phyloP scores from a whole-genome alignment of 2,113 vertebrate species.

The Cyanoramphus novaezelandiae region DNA sequence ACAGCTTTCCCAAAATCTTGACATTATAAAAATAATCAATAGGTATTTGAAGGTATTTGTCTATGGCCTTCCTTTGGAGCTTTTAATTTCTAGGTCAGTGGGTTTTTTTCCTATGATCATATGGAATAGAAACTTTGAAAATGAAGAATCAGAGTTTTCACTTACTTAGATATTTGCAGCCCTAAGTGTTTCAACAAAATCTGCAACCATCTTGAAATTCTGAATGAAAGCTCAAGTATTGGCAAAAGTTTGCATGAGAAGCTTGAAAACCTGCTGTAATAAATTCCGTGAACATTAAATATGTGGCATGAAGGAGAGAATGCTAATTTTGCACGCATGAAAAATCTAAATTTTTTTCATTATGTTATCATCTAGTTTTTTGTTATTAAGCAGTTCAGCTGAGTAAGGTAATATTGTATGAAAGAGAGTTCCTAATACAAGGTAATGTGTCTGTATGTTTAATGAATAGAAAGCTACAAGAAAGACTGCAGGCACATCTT shows the following conservation, averaged over 20 bases:
- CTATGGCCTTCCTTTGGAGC: not conserved
- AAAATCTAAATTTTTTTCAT: not conserved
- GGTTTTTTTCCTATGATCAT: not conserved
- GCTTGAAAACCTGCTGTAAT: constrained; percentile 44
- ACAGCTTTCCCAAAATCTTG: not conserved
- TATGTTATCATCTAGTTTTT: not conserved
- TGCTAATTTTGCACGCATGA: not conserved
- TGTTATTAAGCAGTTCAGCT: not conserved
- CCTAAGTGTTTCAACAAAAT: not conserved
- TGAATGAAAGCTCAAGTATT: not conserved
- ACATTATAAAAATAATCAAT: not conserved
- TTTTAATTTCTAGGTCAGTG: not conserved
- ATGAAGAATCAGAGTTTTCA: not conserved
- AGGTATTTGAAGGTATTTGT: not conserved
- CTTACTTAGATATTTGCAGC: not conserved
- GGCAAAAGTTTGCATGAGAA: not conserved
- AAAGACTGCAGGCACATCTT: not conserved
- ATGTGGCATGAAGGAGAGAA: constrained; percentile 9
- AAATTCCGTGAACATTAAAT: not conserved
- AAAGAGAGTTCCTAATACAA: not conserved
- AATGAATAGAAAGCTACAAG: not conserved
- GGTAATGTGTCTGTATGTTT: not conserved
- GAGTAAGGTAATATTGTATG: not conserved
- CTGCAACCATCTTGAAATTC: not conserved
- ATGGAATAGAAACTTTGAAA: not conserved